Conservation (phyloP, 2,113 vertebrate species). For the Cnemophilus loriae region DNA sequence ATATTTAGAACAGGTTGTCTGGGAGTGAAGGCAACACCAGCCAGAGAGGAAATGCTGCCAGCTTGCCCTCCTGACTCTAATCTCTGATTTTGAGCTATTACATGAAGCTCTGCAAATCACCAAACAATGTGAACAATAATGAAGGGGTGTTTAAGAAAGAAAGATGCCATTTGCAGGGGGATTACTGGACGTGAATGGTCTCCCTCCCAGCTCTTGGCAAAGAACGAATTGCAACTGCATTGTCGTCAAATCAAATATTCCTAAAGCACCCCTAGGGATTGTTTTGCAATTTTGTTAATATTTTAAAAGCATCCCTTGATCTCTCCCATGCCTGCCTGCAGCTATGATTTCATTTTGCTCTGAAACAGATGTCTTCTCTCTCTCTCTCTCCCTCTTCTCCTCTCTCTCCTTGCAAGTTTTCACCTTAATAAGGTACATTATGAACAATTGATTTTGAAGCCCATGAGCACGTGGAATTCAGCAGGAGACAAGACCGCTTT, state of each 20-base stretch:
- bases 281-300: constrained; percentile 48
- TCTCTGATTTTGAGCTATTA: constrained; percentile 23
- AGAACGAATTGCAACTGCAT: neutral
- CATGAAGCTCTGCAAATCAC: constrained; percentile 4
- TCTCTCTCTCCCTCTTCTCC: neutral
- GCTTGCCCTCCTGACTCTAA: neutral
- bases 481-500: neutral
- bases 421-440: neutral
- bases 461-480: neutral
- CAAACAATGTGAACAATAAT: constrained; percentile 11
- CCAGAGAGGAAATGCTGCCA: neutral
- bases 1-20: neutral
- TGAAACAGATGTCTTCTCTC: neutral
- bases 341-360: neutral
- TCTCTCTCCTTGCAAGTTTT: neutral
- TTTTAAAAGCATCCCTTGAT: constrained; percentile 60
- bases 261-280: constrained; percentile 14
- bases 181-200: neutral
- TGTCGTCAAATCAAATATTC: constrained; percentile 27
- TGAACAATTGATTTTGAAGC: neutral
- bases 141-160: constrained; percentile 26
- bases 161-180: neutral
- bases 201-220: neutral
- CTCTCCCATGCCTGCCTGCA: neutral
- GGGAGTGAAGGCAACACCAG: neutral